phyloP scores from a whole-genome alignment of 1,140 invertebrate species.

The Melanaphis sacchari region DNA sequence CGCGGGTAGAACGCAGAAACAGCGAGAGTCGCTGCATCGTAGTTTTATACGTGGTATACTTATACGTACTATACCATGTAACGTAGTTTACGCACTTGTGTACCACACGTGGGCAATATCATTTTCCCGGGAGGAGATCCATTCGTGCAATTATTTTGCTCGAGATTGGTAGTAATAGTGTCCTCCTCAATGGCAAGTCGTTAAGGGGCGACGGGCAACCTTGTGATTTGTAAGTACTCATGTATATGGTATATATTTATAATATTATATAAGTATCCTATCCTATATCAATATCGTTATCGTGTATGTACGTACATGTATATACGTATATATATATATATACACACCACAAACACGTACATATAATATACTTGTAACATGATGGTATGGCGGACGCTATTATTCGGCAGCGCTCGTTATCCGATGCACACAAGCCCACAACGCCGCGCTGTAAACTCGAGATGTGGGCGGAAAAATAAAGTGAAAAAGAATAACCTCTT shows the following conservation, averaged over 20 bases:
- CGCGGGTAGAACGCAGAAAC: neutral
- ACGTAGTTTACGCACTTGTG: neutral
- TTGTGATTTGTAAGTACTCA: neutral
- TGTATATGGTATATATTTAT: neutral
- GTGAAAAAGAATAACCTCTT: neutral
- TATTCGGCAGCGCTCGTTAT: neutral
- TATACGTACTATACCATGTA: neutral
- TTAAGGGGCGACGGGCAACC: neutral
- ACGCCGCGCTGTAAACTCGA: neutral
- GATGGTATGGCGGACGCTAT: neutral
- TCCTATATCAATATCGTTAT: neutral
- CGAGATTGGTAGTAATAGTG: neutral
- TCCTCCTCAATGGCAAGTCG: neutral
- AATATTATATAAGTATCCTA: neutral
- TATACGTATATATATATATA: too few species aligned
- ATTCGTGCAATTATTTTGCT: neutral
- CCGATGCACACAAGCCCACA: neutral
- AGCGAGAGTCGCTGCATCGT: neutral
- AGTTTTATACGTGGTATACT: neutral
- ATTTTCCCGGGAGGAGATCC: neutral
- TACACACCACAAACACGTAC: neutral
- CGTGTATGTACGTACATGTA: neutral
- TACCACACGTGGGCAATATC: neutral
- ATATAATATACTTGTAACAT: neutral
- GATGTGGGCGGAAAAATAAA: constrained; percentile 14